Conservation (phyloP, 2,888 invertebrate species). For the Drosophila antonietae region DNA sequence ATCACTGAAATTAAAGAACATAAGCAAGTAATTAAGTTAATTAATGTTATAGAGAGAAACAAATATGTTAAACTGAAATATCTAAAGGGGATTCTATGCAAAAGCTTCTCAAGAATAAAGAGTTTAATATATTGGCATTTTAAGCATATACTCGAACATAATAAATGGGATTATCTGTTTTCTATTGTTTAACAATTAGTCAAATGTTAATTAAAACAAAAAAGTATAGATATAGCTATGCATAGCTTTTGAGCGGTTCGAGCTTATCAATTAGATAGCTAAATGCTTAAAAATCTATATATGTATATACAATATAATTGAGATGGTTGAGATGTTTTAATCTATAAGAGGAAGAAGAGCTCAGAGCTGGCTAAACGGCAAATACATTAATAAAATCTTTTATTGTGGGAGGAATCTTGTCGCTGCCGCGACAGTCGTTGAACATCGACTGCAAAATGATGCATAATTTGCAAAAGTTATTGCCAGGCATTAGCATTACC, state of each 20-base stretch:
- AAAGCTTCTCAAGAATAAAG: neutral
- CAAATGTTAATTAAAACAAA: neutral
- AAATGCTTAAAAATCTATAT: neutral
- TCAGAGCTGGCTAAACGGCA: too few species aligned
- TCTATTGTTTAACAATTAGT: neutral
- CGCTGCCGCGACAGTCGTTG: neutral
- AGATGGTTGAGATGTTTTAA: too few species aligned
- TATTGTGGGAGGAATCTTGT: neutral
- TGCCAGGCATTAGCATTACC: slow-evolving; percentile 45
- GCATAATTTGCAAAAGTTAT: slow-evolving; percentile 53
- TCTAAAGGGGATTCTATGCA: neutral
- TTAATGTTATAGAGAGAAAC: slow-evolving; percentile 15
- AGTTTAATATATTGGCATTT: neutral
- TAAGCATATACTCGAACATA: too few species aligned
- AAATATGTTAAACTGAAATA: slow-evolving; percentile 1
- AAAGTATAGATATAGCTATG: neutral
- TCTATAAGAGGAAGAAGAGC: too few species aligned
- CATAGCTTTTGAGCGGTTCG: neutral
- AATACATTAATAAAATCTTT: neutral
- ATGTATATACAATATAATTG: too few species aligned
- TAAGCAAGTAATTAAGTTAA: slow-evolving; percentile 53
- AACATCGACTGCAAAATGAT: slow-evolving; percentile 49
- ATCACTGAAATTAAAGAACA: slow-evolving; percentile 71
- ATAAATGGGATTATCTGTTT: neutral
- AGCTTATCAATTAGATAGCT: neutral